Conservation (phyloP, 2,888 invertebrate species). For the Volucella inanis region DNA sequence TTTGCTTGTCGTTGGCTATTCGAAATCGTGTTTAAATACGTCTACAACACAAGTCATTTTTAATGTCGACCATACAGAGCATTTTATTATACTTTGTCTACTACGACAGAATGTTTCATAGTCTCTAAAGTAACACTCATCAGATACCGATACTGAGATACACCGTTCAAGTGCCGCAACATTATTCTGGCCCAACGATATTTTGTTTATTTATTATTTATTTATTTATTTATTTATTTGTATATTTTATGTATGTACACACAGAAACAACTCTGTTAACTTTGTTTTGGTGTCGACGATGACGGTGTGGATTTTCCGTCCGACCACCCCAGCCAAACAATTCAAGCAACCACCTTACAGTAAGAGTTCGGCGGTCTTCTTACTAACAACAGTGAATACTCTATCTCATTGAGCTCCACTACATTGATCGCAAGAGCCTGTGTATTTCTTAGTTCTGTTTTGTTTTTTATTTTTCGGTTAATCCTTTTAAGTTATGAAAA, state of each 20-base stretch:
- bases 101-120: constrained; percentile 14
- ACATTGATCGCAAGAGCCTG: constrained; percentile 15
- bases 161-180: not conserved
- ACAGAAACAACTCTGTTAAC: constrained; percentile 40
- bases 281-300: constrained; percentile 31
- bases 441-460: constrained; percentile 50
- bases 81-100: constrained; percentile 1
- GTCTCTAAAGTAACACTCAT: constrained; percentile 33
- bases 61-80: not conserved
- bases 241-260: not conserved
- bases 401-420: constrained; percentile 22
- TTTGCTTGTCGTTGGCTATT: constrained; percentile 2
- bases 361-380: constrained; percentile 68
- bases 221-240: constrained; percentile 1
- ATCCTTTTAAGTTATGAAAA: constrained; percentile 26
- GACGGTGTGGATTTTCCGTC: constrained; percentile 35
- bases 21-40: constrained; percentile 6
- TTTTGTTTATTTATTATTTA: not conserved
- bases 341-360: constrained; percentile 47
- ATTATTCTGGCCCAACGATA: constrained; percentile 26
- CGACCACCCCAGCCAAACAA: constrained; percentile 59
- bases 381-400: constrained; percentile 63
- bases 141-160: not conserved
- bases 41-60: constrained; percentile 21
- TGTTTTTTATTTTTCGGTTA: constrained; percentile 12